A percentile compares a stretch with the other conserved stretches of the same genome.
Conservation (phyloP, 2,888 invertebrate species). For the Linnaemya vulpina region DNA sequence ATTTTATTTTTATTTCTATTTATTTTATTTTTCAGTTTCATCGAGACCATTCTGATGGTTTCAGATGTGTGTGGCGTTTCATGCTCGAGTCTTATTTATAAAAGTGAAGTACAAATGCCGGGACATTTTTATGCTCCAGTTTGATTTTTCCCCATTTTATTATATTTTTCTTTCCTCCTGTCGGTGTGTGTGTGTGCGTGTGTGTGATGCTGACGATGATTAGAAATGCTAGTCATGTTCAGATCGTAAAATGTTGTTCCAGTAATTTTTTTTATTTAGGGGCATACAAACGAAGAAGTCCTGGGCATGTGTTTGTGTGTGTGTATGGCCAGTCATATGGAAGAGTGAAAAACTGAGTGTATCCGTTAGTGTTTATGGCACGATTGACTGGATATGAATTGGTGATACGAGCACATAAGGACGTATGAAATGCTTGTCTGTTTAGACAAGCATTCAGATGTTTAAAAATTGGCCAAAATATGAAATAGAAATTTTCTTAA, state of each 20-base stretch:
- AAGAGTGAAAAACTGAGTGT: not conserved
- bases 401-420: conserved; percentile 22
- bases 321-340: conserved; percentile 26
- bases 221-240: conserved; percentile 71
- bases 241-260: conserved; percentile 66
- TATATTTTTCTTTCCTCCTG: conserved; percentile 14
- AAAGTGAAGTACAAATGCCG: conserved; percentile 39
- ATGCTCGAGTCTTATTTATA: conserved; percentile 1
- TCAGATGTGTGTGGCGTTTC: not conserved
- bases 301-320: conserved; percentile 23
- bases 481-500: not conserved
- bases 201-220: conserved; percentile 49
- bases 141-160: conserved; percentile 53
- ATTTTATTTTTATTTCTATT: conserved; percentile 53
- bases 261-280: conserved; percentile 40
- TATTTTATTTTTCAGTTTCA: conserved; percentile 28
- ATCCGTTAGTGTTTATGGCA: conserved; percentile 18
- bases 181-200: conserved; percentile 9
- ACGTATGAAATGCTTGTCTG: not conserved
- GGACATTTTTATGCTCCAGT: conserved; percentile 55
- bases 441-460: not conserved
- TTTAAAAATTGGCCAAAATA: not conserved
- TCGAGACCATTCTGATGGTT: conserved; percentile 6
- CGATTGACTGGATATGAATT: conserved; percentile 67
- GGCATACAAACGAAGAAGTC: conserved; percentile 14